Evolutionary conservation across 2,113 vertebrate species (phyloP), one percentile per base, ranked within the genome.

Genomic region (Poecilia latipinna): DNA sequence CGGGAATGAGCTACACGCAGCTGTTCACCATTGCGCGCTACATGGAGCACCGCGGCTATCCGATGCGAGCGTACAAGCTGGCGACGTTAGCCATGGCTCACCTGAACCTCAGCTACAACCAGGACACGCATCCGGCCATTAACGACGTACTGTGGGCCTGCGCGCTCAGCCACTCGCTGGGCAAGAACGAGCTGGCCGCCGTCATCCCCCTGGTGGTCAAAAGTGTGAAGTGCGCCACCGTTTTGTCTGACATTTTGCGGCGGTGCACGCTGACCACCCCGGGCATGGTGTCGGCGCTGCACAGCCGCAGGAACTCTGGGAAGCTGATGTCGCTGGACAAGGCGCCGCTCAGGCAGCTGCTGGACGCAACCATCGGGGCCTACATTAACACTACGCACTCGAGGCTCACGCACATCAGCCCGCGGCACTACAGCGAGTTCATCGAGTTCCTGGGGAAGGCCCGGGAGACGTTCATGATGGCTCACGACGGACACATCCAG

Each of bases 301-400:
- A 97, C 42, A 97, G 97, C 82, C 96, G 98, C 85, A 96, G 98
- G 92, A 99, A 97, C 95, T 98, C 97, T 65, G 97, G 97, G 80
- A 99, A 99, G 92, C 95, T 99, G 81, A 99, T 99, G 97, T 98
- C 97, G 48, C 97, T 97, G 24, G 98, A 99, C 96, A 99, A 98
- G 92, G 97, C 98, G 31, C 98, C 98, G 0, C 94, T 99, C 88
- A 95, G 98, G 82, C 98, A 99, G 94, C 94, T 99, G 92, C 93
- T 99, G 93, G 98, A 99, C 4, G 97, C 97, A 15, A 98, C 98
- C 73, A 98, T 99, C 85, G 97, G 96, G 85, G 98, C 98, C 82
- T 99, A 99, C 88, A 99, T 99, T 92, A 98, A 98, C 93, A 99
- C 98, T 86, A 98, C 98, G 24, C 98, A 99, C 94, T 99, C 98